Percentiles rank a stretch among this genome's conserved stretches.
These are phyloP conservation scores for Batillaria attramentaria DNA, from an alignment of 1,140 invertebrate species.

Conservation along the genomic window DNA sequence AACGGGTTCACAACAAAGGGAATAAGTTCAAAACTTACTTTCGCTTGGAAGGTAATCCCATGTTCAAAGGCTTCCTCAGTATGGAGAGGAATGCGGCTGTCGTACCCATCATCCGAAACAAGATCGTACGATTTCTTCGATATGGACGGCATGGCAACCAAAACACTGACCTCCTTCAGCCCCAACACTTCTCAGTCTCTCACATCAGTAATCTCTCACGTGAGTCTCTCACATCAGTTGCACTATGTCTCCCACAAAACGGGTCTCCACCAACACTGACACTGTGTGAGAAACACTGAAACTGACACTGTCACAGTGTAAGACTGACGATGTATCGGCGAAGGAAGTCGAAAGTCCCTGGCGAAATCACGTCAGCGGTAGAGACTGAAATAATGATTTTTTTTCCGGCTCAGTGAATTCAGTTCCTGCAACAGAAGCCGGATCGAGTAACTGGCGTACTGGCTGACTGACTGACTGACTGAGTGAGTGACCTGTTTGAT, in stretches of 20 bases:
- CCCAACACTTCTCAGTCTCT: too few species aligned
- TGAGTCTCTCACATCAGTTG: neutral
- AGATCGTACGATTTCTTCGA: slow-evolving; percentile 83
- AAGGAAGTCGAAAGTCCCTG: neutral
- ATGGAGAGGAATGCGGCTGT: slow-evolving; percentile 93
- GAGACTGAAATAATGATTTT: too few species aligned
- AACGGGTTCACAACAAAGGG: neutral
- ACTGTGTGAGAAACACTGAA: neutral
- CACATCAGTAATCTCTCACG: neutral
- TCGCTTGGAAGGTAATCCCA: slow-evolving; percentile 96
- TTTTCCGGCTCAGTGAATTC: too few species aligned
- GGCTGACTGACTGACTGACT: too few species aligned
- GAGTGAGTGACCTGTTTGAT: too few species aligned
- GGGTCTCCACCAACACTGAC: neutral
- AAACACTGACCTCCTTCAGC: too few species aligned
- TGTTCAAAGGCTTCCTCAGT: slow-evolving; percentile 97
- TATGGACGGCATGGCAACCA: slow-evolving; percentile 47
- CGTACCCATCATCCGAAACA: slow-evolving; percentile 95
- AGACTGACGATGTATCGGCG: neutral
- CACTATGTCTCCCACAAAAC: neutral
- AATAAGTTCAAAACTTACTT: slow-evolving; percentile 80
- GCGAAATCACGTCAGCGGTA: neutral
- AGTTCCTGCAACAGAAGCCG: too few species aligned
- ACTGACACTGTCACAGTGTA: neutral
- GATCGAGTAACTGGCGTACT: too few species aligned